Evolutionary conservation across 2,797 vertebrate genomes (phyloP), one percentile per base, ranked within the genome.

Genomic region (Rhinophrynus dorsalis): DNA sequence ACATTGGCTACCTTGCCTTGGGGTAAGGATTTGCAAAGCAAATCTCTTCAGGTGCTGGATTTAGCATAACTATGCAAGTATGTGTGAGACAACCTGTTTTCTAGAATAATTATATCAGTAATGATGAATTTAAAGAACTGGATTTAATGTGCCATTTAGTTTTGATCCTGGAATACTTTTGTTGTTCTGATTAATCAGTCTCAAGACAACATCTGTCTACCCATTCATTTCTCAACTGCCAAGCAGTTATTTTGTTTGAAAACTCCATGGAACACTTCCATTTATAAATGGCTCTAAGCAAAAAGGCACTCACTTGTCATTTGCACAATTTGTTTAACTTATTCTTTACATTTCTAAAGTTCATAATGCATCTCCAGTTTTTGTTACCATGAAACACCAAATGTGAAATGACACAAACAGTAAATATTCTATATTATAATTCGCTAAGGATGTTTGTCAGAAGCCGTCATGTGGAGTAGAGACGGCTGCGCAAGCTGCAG

Each of bases 41-140:
- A 59, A 66, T 66, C 69, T 65, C 63, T 42, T 73, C 33, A 44
- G 44, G 62, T 45, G 20, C 33, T 54, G 62, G 62, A 50, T 60
- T 73, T 67, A 67, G 67, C 45, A 60, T 64, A 44, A 52, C 55
- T 50, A 54, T 60, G 48, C 56, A 66, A 73, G 70, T 73, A 73
- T 54, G 70, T 72, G 61, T 59, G 54, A 66, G 37, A 35, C 45
- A 60, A 59, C n/a, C 37, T 35, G 38, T 60, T 13, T 45, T 67
- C 44, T 44, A 59, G 29, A 65, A 66, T 72, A 65, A 73, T 73
- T 59, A 73, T 45, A 59, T 60, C 23, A 29, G 45, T 67, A 57
- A 66, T 66, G 35, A 42, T 66, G 57, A 64, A 59, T 47, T 32
- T 67, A 51, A 67, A 57, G 51, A 60, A 12, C 29, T 27, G 62